phyloP scores from a whole-genome alignment of 2,113 vertebrate species.

The Marmota flaviventris region DNA sequence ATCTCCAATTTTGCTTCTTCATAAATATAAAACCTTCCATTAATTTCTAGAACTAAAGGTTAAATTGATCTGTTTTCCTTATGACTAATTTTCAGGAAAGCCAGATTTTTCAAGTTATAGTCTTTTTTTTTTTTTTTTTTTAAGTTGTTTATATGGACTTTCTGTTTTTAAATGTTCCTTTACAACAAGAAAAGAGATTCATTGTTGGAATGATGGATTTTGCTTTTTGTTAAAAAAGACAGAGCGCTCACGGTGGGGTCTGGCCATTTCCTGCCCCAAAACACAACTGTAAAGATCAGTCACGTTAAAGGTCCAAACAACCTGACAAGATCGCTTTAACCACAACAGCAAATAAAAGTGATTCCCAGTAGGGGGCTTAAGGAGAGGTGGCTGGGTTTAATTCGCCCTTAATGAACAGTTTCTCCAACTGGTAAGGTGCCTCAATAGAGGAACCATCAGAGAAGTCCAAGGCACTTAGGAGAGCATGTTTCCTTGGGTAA shows the following conservation, averaged over 20 bases:
- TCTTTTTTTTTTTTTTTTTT: neutral
- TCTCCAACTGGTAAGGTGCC: constrained; percentile 66
- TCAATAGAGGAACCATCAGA: neutral
- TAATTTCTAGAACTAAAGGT: constrained; percentile 66
- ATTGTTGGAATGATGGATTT: constrained; percentile 86
- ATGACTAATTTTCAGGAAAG: constrained; percentile 76
- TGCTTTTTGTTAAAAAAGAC: constrained; percentile 86
- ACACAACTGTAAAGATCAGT: constrained; percentile 85
- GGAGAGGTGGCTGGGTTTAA: constrained; percentile 83
- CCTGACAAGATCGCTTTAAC: constrained; percentile 84
- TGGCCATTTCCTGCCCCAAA: constrained; percentile 86
- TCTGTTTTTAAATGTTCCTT: constrained; percentile 77
- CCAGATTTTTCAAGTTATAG: constrained; percentile 63
- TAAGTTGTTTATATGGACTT: constrained; percentile 67
- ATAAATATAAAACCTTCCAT: constrained; percentile 64
- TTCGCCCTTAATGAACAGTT: constrained; percentile 85
- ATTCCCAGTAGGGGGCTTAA: constrained; percentile 80
- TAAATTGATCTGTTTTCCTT: constrained; percentile 74
- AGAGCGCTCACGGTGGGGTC: constrained; percentile 80
- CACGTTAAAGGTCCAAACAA: constrained; percentile 79
- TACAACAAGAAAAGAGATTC: constrained; percentile 80
- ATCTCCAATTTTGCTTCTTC: constrained; percentile 43
- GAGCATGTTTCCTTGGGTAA: constrained; percentile 46
- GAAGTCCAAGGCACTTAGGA: neutral
- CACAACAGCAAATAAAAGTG: constrained; percentile 86